Evolutionary conservation across 2,797 vertebrate species (phyloP).

Genomic region (Salarias fasciatus): DNA sequence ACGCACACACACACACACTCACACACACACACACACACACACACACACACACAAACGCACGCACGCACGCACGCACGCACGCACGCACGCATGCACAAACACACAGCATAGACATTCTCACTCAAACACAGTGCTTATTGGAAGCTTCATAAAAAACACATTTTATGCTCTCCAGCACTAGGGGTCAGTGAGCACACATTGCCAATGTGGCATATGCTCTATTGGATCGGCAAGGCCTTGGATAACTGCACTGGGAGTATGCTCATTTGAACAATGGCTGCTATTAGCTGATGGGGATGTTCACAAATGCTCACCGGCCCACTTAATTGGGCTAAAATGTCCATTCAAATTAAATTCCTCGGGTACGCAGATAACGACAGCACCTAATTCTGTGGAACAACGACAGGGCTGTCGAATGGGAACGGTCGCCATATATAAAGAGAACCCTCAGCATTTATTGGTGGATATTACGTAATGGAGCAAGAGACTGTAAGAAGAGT

Average conservation of each 20-base stretch:
- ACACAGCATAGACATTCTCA: constrained; percentile 1
- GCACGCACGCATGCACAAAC: constrained; percentile 7
- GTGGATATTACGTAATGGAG: constrained; percentile 31
- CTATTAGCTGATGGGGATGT: constrained; percentile 82
- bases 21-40: constrained; percentile 10
- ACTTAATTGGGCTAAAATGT: constrained; percentile 84
- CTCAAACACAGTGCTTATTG: constrained; percentile 26
- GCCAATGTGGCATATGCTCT: constrained; percentile 63
- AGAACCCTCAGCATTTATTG: constrained; percentile 23
- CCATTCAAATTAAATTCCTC: constrained; percentile 79
- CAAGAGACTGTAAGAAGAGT: constrained; percentile 36
- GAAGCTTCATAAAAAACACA: constrained; percentile 57
- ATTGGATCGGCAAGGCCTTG: constrained; percentile 52
- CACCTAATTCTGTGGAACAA: constrained; percentile 47
- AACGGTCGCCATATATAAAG: constrained; percentile 39
- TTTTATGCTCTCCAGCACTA: constrained; percentile 48
- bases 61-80: constrained; percentile 13
- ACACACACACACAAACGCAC: constrained; percentile 11
- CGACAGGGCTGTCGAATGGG: constrained; percentile 35
- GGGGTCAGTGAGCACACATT: constrained; percentile 67
- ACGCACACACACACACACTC: constrained; percentile 12
- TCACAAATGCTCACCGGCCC: constrained; percentile 74
- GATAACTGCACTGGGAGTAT: constrained; percentile 66
- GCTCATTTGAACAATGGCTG: constrained; percentile 76
- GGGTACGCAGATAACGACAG: constrained; percentile 72